Evolutionary conservation across 2,113 vertebrate species (phyloP).

Genomic region (Rutilus rutilus): DNA sequence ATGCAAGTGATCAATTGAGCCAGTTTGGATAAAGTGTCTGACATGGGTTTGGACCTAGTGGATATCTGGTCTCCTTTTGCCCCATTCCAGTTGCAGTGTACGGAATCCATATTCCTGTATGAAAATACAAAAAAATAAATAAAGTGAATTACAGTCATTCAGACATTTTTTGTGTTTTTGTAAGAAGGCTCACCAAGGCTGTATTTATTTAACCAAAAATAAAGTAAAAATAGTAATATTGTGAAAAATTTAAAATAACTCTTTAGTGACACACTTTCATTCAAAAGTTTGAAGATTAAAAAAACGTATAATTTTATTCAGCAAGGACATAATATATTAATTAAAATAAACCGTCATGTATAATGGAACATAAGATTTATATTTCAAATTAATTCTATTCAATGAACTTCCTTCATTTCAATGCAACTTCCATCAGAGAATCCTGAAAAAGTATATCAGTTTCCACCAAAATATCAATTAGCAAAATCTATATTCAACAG

Average conservation of each 20-base stretch:
- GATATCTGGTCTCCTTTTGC: slow-evolving; percentile 60
- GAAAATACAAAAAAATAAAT: not conserved
- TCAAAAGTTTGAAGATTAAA: no score
- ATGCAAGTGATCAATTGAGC: slow-evolving; percentile 68
- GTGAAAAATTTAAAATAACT: no score
- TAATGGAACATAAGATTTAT: not conserved
- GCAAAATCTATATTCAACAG: no score
- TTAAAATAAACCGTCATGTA: not conserved
- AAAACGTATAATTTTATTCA: no score
- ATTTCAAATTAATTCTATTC: not conserved
- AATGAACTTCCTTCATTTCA: no score
- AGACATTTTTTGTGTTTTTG: not conserved
- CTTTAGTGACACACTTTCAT: no score
- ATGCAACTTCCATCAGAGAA: not conserved
- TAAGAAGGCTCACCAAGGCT: no score
- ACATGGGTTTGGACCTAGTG: slow-evolving; percentile 44
- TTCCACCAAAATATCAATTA: no score
- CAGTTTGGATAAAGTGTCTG: slow-evolving; percentile 68
- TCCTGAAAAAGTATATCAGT: no score
- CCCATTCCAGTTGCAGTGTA: slow-evolving; percentile 63
- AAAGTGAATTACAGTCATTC: not conserved
- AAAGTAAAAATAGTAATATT: no score
- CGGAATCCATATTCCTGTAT: slow-evolving; percentile 69
- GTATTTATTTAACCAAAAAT: no score
- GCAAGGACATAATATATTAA: no score